These are phyloP conservation scores for Xestia ashworthii DNA, from an alignment of 2,888 invertebrate species.

Conservation along the genomic window DNA sequence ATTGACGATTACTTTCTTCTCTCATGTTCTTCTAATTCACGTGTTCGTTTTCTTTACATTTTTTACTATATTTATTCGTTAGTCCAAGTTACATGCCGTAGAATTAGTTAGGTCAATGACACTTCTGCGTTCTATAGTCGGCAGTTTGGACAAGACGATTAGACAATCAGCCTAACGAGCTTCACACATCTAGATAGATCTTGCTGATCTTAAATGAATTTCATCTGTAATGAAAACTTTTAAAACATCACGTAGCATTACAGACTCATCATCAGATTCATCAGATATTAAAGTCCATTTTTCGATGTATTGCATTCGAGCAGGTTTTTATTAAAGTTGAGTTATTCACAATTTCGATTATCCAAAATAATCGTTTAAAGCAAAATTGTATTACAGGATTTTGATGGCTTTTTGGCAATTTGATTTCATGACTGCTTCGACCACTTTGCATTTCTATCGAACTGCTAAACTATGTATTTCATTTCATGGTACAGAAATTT, in stretches of 20 bases:
- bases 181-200: constrained; percentile 41
- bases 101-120: constrained; percentile 48
- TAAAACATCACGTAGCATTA: constrained; percentile 22
- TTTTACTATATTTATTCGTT: constrained; percentile 9
- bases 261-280: constrained; percentile 1
- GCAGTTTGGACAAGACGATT: constrained; percentile 48
- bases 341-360: not conserved
- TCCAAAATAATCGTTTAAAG: not conserved
- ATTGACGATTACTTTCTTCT: constrained; percentile 17
- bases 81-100: constrained; percentile 36
- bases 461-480: too few species aligned
- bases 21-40: constrained; percentile 21
- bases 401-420: not conserved
- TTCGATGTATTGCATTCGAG: not conserved
- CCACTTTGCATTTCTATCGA: not conserved
- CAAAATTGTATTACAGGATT: not conserved
- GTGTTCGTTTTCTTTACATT: not conserved
- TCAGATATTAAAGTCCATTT: constrained; percentile 10
- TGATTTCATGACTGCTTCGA: not conserved
- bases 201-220: constrained; percentile 32
- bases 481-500: not conserved
- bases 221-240: constrained; percentile 31
- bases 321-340: not conserved
- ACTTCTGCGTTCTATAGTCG: constrained; percentile 10
- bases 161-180: constrained; percentile 62